phyloP scores from a whole-genome alignment of 1,140 invertebrate genomes.

The Glomeris maerens region DNA sequence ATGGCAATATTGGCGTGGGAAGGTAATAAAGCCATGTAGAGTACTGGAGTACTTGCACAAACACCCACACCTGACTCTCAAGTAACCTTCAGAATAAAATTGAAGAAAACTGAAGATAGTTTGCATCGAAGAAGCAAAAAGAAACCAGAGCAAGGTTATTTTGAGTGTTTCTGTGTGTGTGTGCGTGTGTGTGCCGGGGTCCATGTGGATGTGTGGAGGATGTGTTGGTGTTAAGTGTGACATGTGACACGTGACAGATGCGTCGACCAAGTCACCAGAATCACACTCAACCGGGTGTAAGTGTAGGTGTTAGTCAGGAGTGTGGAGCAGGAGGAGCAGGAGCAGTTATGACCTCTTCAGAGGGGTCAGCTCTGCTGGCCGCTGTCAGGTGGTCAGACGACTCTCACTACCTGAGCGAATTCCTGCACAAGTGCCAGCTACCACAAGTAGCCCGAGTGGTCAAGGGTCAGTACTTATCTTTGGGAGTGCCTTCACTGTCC shows the following conservation, averaged over 20 bases:
- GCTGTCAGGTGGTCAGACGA: conserved; percentile 60
- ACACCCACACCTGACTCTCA: too few species aligned
- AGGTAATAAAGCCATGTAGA: too few species aligned
- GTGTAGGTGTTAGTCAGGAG: neutral
- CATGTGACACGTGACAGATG: neutral
- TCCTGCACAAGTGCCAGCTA: conserved; percentile 57
- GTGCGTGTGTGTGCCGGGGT: too few species aligned
- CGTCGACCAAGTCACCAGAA: neutral
- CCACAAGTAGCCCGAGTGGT: conserved; percentile 77
- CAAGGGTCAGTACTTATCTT: conserved; percentile 56
- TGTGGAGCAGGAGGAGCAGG: neutral
- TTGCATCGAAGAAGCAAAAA: too few species aligned
- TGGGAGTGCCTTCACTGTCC: conserved; percentile 69
- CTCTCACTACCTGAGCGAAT: conserved; percentile 58
- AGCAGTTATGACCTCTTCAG: conserved; percentile 16
- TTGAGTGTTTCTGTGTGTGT: too few species aligned
- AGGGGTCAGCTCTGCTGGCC: conserved; percentile 23
- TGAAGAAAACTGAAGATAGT: too few species aligned
- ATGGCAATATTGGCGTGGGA: too few species aligned
- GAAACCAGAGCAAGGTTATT: too few species aligned
- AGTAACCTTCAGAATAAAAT: too few species aligned
- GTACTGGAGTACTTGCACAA: too few species aligned
- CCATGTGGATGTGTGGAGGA: too few species aligned
- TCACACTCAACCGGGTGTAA: neutral
- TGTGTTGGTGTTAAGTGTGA: neutral